Percentiles rank a stretch among this genome's conserved stretches.
Evolutionary conservation across 2,113 vertebrate genomes (phyloP).

Genomic region (Malurus elegans): DNA sequence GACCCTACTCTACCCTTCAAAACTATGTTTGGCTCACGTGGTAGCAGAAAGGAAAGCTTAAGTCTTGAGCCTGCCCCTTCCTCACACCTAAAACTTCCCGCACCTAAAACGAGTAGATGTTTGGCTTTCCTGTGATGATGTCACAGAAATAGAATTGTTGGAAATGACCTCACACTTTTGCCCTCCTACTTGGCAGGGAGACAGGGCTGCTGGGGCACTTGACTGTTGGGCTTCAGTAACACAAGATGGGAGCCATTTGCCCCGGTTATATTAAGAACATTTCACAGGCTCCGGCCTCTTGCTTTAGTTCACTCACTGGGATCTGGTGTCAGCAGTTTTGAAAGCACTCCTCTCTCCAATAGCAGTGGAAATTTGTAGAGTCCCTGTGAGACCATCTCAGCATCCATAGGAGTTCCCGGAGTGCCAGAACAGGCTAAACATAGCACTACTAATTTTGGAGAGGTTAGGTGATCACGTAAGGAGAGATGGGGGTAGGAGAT

Average conservation of each 20-base stretch:
- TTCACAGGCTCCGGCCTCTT: conserved; percentile 30
- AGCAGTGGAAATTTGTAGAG: conserved; percentile 38
- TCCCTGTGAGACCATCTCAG: not conserved
- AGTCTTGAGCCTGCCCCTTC: not conserved
- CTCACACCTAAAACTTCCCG: not conserved
- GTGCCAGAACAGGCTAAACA: conserved; percentile 44
- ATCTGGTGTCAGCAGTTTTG: conserved; percentile 61
- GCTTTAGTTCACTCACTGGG: conserved; percentile 24
- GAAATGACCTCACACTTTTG: conserved; percentile 29
- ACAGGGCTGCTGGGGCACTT: not conserved
- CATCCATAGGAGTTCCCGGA: not conserved
- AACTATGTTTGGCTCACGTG: conserved; percentile 29
- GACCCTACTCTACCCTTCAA: conserved; percentile 31
- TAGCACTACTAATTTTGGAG: conserved; percentile 54
- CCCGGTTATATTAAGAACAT: conserved; percentile 58
- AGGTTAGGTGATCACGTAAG: not conserved
- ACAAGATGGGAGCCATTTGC: conserved; percentile 52
- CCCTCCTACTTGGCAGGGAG: conserved; percentile 1
- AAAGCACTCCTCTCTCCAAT: conserved; percentile 38
- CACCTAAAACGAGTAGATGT: not conserved
- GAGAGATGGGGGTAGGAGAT: not conserved
- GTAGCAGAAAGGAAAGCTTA: conserved; percentile 36
- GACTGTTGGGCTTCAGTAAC: conserved; percentile 35
- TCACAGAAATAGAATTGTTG: not conserved
- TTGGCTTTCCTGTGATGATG: not conserved